These are phyloP conservation scores for Podarcis raffonei DNA, from an alignment of 2,113 vertebrate species.

Conservation along the genomic window DNA sequence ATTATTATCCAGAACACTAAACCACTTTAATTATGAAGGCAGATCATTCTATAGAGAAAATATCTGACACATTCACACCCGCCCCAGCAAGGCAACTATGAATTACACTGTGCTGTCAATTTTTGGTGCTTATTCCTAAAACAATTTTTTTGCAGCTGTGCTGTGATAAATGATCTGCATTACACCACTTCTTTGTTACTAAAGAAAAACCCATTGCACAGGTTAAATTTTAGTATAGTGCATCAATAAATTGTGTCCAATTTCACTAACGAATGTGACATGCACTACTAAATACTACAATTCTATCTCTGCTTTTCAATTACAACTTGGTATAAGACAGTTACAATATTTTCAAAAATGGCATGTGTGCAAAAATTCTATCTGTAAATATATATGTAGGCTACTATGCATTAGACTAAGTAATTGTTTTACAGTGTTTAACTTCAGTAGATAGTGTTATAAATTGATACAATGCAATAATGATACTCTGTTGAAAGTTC, in stretches of 20 bases:
- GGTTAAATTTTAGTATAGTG: not conserved
- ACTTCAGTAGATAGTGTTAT: constrained; percentile 27
- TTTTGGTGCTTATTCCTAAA: not conserved
- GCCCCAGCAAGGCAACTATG: not conserved
- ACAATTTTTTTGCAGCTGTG: constrained; percentile 6
- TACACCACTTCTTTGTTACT: not conserved
- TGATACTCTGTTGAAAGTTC: constrained; percentile 34
- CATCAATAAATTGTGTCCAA: not conserved
- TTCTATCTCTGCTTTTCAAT: not conserved
- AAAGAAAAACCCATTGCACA: constrained; percentile 9
- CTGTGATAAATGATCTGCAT: constrained; percentile 44
- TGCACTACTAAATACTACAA: not conserved
- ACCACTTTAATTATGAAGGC: not conserved
- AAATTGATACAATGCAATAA: constrained; percentile 34
- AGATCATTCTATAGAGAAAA: constrained; percentile 18
- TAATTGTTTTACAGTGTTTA: not conserved
- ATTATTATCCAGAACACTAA: constrained; percentile 26
- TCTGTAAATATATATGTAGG: not conserved
- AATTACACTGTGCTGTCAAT: not conserved
- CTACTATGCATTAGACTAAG: constrained; percentile 32
- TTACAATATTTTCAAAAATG: not conserved
- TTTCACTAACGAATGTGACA: not conserved
- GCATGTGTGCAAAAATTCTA: constrained; percentile 24
- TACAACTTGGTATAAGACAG: not conserved
- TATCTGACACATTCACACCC: not conserved